Conservation (phyloP, 2,888 invertebrate genomes). For the Dermolepida albohirtum region DNA sequence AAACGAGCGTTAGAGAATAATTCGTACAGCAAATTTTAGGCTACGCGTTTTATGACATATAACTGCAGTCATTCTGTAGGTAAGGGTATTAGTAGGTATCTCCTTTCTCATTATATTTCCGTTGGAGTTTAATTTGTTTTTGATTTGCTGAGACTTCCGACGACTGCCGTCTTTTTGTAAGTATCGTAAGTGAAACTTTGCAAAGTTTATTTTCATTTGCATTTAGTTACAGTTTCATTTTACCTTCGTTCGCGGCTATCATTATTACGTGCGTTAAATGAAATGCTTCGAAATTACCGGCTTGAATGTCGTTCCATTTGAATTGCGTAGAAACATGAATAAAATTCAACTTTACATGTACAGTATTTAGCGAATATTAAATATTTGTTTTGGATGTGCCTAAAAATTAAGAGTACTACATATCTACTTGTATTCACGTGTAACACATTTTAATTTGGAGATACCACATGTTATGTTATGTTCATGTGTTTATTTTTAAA, state of each 20-base stretch:
- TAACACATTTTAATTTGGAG: too few species aligned
- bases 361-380: too few species aligned
- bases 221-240: background rate
- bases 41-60: background rate
- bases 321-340: too few species aligned
- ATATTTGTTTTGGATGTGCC: too few species aligned
- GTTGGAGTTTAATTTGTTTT: conserved; percentile 16
- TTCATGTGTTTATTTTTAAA: too few species aligned
- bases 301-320: background rate
- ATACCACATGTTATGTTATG: too few species aligned
- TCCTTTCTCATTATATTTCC: conserved; percentile 2
- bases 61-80: background rate
- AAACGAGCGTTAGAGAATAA: conserved; percentile 5
- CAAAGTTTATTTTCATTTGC: conserved; percentile 4
- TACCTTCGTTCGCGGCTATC: background rate
- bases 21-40: conserved; percentile 9
- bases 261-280: conserved; percentile 1
- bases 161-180: background rate
- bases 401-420: too few species aligned
- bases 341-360: too few species aligned
- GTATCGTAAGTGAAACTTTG: background rate
- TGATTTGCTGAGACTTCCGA: conserved; percentile 6
- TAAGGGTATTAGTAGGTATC: background rate
- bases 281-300: background rate
- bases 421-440: too few species aligned